Conservation (phyloP, 1,140 invertebrate genomes). For the Bilobella aurantiaca region DNA sequence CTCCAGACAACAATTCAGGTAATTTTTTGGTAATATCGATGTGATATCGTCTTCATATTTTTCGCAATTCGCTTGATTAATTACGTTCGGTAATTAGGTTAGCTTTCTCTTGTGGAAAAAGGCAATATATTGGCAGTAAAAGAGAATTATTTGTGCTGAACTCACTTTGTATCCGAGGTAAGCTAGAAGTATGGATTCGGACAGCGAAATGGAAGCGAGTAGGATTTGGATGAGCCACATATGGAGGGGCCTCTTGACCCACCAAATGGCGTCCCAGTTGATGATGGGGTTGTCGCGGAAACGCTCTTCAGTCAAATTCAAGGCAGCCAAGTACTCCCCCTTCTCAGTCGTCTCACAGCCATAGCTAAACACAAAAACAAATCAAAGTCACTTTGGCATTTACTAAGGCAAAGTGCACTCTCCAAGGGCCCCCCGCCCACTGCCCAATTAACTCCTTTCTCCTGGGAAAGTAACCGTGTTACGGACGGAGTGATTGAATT, state of each 20-base stretch:
- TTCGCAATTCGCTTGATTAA: too few species aligned
- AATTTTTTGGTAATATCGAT: too few species aligned
- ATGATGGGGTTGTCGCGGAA: conserved; percentile 81
- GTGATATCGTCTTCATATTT: too few species aligned
- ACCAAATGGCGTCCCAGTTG: conserved; percentile 86
- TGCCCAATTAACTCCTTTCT: too few species aligned
- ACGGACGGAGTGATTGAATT: too few species aligned
- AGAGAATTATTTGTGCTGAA: neutral
- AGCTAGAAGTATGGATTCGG: conserved; percentile 80
- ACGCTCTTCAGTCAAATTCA: conserved; percentile 76
- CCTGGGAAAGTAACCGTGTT: too few species aligned
- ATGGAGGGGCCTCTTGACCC: conserved; percentile 74
- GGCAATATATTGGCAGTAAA: neutral
- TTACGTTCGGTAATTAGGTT: too few species aligned
- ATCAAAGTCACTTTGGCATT: neutral
- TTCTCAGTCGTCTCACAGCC: conserved; percentile 64
- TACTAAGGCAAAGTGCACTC: too few species aligned
- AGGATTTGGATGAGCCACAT: conserved; percentile 84
- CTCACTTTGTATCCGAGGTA: conserved; percentile 93
- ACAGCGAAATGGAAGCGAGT: conserved; percentile 79
- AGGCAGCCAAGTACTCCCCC: conserved; percentile 40
- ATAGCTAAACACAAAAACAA: conserved; percentile 52
- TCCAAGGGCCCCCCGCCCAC: too few species aligned
- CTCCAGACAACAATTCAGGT: too few species aligned
- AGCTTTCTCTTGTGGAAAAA: neutral